phyloP scores from a whole-genome alignment of 1,140 invertebrate species.

The Meloidogyne floridensis region DNA sequence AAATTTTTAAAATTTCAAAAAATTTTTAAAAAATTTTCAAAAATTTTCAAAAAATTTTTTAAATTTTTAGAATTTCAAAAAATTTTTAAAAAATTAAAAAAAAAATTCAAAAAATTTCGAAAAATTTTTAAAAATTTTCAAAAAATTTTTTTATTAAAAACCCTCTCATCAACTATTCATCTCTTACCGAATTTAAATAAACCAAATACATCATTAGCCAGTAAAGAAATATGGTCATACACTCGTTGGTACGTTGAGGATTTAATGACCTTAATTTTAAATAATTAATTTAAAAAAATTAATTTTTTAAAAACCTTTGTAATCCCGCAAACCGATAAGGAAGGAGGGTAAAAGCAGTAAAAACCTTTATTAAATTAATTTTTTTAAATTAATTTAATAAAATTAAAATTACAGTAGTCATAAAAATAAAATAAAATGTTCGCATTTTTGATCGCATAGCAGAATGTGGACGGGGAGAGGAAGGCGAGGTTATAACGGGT shows the following conservation, averaged over 20 bases:
- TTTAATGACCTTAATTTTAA: conserved; percentile 39
- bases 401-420: conserved; percentile 45
- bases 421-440: conserved; percentile 59
- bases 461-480: conserved; percentile 41
- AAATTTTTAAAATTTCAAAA: background rate
- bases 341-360: conserved; percentile 53
- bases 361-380: conserved; percentile 27
- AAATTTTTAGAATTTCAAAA: no score
- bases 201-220: conserved; percentile 58
- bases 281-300: background rate
- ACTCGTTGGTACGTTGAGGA: conserved; percentile 38
- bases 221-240: conserved; percentile 51
- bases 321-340: conserved; percentile 48
- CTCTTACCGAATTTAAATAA: conserved; percentile 48
- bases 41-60: no score
- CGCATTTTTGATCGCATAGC: conserved; percentile 47
- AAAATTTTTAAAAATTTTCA: no score
- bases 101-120: no score
- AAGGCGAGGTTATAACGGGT: background rate
- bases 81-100: no score
- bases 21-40: no score
- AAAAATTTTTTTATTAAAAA: no score
- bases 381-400: background rate
- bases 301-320: conserved; percentile 19
- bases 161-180: no score